Conservation (phyloP, 2,888 invertebrate species). For the Rhabditophanes sp. region DNA sequence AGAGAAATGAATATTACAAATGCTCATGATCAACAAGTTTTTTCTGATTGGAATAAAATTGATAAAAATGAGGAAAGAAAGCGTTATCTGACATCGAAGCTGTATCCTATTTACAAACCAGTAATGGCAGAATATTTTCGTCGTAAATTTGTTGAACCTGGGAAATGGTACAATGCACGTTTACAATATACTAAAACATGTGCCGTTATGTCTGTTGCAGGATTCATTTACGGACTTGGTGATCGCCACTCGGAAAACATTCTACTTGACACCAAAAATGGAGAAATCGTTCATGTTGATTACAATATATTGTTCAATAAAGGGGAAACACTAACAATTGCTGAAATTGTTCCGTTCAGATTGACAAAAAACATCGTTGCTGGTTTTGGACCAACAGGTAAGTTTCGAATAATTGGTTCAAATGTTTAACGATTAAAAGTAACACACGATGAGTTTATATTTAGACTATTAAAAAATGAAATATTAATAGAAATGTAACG, state of each 20-base stretch:
- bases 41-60: no score
- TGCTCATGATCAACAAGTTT: no score
- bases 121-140: slow-evolving; percentile 83
- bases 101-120: slow-evolving; percentile 54
- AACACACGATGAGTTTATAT: no score
- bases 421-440: no score
- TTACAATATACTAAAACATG: slow-evolving; percentile 74
- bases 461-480: no score
- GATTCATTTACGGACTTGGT: slow-evolving; percentile 33
- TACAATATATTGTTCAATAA: slow-evolving; percentile 92
- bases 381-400: slow-evolving; percentile 77
- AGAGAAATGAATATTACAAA: no score
- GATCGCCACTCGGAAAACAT: slow-evolving; percentile 50
- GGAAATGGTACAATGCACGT: slow-evolving; percentile 68
- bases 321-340: slow-evolving; percentile 24
- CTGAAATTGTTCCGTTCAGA: slow-evolving; percentile 57
- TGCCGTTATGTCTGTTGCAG: slow-evolving; percentile 72
- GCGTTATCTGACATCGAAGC: no score
- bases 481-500: no score
- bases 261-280: slow-evolving; percentile 72
- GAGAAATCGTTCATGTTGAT: slow-evolving; percentile 89
- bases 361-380: slow-evolving; percentile 89
- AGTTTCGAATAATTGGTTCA: no score
- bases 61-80: no score
- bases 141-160: slow-evolving; percentile 22